phyloP scores from a whole-genome alignment of 2,113 vertebrate species.

The Triplophysa siluroides region DNA sequence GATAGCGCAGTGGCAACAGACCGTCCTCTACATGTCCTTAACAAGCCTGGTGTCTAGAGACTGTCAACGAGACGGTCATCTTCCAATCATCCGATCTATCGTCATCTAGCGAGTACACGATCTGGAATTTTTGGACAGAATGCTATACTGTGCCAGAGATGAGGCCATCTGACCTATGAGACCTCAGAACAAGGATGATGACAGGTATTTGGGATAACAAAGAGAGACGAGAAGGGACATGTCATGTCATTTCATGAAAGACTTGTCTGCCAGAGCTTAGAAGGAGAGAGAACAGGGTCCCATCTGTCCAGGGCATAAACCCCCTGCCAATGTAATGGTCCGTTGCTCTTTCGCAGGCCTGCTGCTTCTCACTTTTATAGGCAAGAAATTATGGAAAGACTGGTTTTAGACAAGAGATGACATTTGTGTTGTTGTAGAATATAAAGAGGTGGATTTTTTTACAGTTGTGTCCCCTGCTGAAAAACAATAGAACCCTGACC shows the following conservation, averaged over 20 bases:
- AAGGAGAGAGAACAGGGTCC: conserved; percentile 18
- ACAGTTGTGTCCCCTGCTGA: too few relatives aligned
- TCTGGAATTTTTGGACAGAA: not conserved
- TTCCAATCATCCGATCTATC: not conserved
- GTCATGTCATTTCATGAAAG: conserved; percentile 44
- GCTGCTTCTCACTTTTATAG: not conserved
- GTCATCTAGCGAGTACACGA: conserved; percentile 1
- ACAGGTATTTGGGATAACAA: conserved; percentile 29
- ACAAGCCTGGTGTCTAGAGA: not conserved
- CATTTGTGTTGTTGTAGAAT: too few relatives aligned
- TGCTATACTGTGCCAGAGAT: not conserved
- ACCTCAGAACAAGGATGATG: conserved; percentile 16
- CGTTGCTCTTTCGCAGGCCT: conserved; percentile 11
- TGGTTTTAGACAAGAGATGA: too few relatives aligned
- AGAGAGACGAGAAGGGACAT: conserved; percentile 25
- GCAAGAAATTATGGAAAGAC: not conserved
- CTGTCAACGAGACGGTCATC: not conserved
- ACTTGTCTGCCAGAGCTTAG: conserved; percentile 16
- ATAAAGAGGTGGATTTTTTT: too few relatives aligned
- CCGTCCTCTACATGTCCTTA: conserved; percentile 27
- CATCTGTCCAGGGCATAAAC: conserved; percentile 31
- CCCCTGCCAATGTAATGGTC: conserved; percentile 12
- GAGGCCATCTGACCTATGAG: not conserved
- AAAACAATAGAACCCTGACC: too few relatives aligned
- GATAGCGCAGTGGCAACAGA: not conserved